phyloP scores from a whole-genome alignment of 1,140 invertebrate species.

The Heliconius hermathena region DNA sequence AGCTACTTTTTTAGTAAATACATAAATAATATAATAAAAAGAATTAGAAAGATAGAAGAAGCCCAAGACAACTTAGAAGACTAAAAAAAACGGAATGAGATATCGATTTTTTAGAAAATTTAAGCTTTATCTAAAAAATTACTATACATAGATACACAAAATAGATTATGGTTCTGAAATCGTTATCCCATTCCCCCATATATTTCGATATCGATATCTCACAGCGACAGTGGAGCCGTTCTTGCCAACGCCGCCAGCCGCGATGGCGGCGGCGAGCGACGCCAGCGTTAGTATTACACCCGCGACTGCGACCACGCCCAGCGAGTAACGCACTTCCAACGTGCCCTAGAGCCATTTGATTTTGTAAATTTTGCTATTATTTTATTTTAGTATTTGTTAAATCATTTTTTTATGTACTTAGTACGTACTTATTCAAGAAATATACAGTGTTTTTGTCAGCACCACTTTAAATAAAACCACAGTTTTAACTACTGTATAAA shows the following conservation, averaged over 20 bases:
- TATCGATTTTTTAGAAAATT: not conserved
- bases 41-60: slow-evolving; percentile 25
- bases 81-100: not conserved
- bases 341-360: slow-evolving; percentile 53
- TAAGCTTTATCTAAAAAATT: not conserved
- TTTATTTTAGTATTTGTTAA: not conserved
- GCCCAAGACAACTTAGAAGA: slow-evolving; percentile 15
- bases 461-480: too few species aligned
- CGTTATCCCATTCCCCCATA: slow-evolving; percentile 16
- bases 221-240: slow-evolving; percentile 96
- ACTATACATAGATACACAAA: not conserved
- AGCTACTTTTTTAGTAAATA: slow-evolving; percentile 38
- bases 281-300: slow-evolving; percentile 86
- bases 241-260: slow-evolving; percentile 96
- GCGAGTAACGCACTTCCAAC: slow-evolving; percentile 88
- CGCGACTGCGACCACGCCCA: slow-evolving; percentile 87
- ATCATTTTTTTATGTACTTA: too few species aligned
- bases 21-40: slow-evolving; percentile 19
- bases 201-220: slow-evolving; percentile 81
- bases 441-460: too few species aligned
- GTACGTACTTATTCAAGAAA: too few species aligned
- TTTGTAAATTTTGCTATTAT: not conserved
- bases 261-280: slow-evolving; percentile 89
- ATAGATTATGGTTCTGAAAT: not conserved
- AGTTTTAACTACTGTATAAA: too few species aligned